Conservation (phyloP, 1,140 invertebrate species). For the Lordiphosa clarofinis region DNA sequence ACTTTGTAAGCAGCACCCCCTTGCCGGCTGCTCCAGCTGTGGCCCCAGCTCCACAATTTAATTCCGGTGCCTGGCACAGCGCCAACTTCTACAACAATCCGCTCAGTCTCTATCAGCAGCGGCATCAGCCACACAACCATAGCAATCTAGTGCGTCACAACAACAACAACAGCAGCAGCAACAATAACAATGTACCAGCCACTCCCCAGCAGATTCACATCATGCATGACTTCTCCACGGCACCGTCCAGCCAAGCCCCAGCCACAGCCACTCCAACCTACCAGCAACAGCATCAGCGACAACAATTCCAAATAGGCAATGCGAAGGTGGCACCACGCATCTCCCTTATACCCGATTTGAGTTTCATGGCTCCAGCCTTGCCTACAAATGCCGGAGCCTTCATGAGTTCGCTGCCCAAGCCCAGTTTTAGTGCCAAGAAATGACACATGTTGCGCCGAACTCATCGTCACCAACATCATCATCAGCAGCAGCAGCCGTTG, state of each 20-base stretch:
- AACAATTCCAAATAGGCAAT: slow-evolving; percentile 67
- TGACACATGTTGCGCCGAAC: slow-evolving; percentile 55
- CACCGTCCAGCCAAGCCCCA: slow-evolving; percentile 36
- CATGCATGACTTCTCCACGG: slow-evolving; percentile 76
- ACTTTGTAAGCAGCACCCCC: slow-evolving; percentile 83
- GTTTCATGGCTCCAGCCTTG: slow-evolving; percentile 79
- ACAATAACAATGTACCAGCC: slow-evolving; percentile 47
- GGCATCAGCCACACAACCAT: slow-evolving; percentile 47
- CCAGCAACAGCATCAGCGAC: slow-evolving; percentile 55
- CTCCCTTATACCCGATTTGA: slow-evolving; percentile 80
- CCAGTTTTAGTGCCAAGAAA: slow-evolving; percentile 71
- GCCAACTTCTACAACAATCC: slow-evolving; percentile 78
- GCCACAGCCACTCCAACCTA: slow-evolving; percentile 39
- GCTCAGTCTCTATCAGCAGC: slow-evolving; percentile 63
- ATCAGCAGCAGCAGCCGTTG: slow-evolving; percentile 22
- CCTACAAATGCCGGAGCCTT: slow-evolving; percentile 68
- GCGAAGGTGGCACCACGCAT: slow-evolving; percentile 79
- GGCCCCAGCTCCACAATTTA: slow-evolving; percentile 54
- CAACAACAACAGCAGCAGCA: slow-evolving; percentile 29
- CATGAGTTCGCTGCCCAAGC: slow-evolving; percentile 64
- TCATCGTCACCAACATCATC: slow-evolving; percentile 12
- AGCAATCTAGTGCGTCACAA: slow-evolving; percentile 55
- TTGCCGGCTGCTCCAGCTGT: slow-evolving; percentile 14
- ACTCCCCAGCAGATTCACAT: slow-evolving; percentile 69
- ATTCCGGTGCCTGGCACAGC: slow-evolving; percentile 74